These are phyloP conservation scores for Grapholita molesta DNA, from an alignment of 1,140 invertebrate genomes.

Conservation along the genomic window DNA sequence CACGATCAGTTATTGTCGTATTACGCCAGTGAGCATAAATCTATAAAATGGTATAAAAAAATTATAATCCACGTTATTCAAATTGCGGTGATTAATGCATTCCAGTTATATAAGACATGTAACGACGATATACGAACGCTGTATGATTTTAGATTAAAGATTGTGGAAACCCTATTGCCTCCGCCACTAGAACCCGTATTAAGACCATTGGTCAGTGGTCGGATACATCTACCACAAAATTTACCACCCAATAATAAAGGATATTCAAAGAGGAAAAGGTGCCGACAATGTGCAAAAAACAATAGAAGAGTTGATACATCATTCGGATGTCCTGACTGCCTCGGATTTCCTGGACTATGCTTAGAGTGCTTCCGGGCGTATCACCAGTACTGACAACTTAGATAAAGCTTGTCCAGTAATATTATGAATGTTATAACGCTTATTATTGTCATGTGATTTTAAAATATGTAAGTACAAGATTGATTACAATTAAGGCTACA, in stretches of 20 bases:
- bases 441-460: no score
- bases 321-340: neutral
- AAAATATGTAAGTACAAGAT: no score
- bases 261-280: neutral
- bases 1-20: constrained; percentile 33
- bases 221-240: neutral
- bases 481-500: no score
- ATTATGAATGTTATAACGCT: no score
- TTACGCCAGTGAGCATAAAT: constrained; percentile 30
- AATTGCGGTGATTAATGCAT: constrained; percentile 27
- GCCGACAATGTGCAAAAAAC: neutral
- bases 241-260: neutral
- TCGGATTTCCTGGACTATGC: neutral
- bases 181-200: neutral
- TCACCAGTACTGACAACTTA: neutral
- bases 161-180: neutral
- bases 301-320: neutral
- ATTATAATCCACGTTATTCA: constrained; percentile 34
- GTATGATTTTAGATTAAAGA: constrained; percentile 28
- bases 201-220: neutral
- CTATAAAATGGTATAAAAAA: constrained; percentile 38
- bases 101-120: constrained; percentile 24
- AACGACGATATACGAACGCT: constrained; percentile 23
- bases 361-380: neutral
- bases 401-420: no score